Evolutionary conservation across 2,113 vertebrate species (phyloP).

Genomic region (Aleadryas rufinucha): DNA sequence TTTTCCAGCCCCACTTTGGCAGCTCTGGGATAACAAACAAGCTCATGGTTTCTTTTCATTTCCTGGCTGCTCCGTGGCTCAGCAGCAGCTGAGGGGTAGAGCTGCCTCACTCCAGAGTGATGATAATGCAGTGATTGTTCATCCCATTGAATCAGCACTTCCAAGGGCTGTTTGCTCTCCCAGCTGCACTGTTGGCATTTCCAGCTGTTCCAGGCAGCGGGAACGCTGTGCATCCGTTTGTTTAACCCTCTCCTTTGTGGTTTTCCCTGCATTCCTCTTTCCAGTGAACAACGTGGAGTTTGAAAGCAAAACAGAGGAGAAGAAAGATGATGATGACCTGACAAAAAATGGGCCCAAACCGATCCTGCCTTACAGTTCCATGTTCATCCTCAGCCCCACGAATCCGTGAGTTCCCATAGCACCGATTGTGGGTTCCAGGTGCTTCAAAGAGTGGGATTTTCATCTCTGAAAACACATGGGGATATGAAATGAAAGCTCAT

Average conservation of each 20-base stretch:
- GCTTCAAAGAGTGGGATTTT: neutral
- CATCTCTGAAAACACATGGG: neutral
- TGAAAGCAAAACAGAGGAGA: slow-evolving; percentile 86
- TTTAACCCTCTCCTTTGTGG: slow-evolving; percentile 8
- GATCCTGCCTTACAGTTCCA: slow-evolving; percentile 93
- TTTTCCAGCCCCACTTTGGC: neutral
- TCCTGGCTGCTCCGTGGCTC: neutral
- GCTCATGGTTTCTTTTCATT: neutral
- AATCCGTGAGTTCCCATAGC: slow-evolving; percentile 82
- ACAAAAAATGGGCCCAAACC: slow-evolving; percentile 79
- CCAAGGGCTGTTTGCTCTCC: neutral
- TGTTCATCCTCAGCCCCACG: slow-evolving; percentile 91
- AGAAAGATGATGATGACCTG: slow-evolving; percentile 81
- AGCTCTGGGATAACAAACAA: neutral
- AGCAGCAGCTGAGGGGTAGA: neutral
- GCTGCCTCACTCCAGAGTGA: neutral
- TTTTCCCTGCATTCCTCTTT: neutral
- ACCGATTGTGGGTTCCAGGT: rapidly evolving
- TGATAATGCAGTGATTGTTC: neutral
- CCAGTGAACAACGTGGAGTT: slow-evolving; percentile 88
- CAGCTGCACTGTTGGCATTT: slow-evolving; percentile 14
- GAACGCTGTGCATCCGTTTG: neutral
- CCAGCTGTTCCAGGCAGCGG: neutral
- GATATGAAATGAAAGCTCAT: neutral
- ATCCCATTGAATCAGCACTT: neutral